These are phyloP conservation scores for Ochropleura leucogaster DNA, from an alignment of 2,888 invertebrate species.

Conservation along the genomic window DNA sequence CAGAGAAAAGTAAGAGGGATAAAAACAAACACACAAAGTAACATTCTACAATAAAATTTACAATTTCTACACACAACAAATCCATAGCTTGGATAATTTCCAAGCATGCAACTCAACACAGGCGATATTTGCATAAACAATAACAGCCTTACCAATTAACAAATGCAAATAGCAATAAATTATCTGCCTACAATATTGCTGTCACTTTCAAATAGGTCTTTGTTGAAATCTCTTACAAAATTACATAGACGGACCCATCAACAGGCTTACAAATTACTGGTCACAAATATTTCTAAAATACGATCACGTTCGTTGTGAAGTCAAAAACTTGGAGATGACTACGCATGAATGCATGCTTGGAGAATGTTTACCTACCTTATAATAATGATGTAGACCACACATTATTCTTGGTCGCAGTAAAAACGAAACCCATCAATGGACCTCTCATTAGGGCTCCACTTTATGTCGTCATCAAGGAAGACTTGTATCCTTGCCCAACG, in stretches of 20 bases:
- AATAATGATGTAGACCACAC: slow-evolving; percentile 55
- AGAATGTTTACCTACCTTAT: slow-evolving; percentile 28
- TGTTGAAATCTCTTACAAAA: slow-evolving; percentile 29
- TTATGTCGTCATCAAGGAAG: slow-evolving; percentile 60
- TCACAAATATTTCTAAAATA: slow-evolving; percentile 17
- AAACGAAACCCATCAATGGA: slow-evolving; percentile 62
- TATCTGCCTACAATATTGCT: slow-evolving; percentile 12
- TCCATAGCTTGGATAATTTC: not conserved
- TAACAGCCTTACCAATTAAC: slow-evolving; percentile 14
- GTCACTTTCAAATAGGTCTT: slow-evolving; percentile 36
- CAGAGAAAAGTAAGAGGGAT: not conserved
- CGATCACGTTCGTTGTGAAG: slow-evolving; percentile 24
- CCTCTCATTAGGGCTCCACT: slow-evolving; percentile 54
- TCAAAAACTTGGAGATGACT: slow-evolving; percentile 26
- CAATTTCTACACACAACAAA: not conserved
- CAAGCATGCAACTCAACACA: slow-evolving; percentile 14
- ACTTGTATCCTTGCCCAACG: slow-evolving; percentile 57
- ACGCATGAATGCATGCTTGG: slow-evolving; percentile 3
- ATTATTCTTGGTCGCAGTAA: slow-evolving; percentile 48
- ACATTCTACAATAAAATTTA: not conserved
- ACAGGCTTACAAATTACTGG: slow-evolving; percentile 14
- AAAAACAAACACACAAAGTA: not conserved
- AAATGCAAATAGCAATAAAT: slow-evolving; percentile 35
- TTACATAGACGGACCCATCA: not conserved
- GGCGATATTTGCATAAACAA: slow-evolving; percentile 31